Conservation (phyloP, 2,113 vertebrate genomes). For the Phylloscopus trochilus region DNA sequence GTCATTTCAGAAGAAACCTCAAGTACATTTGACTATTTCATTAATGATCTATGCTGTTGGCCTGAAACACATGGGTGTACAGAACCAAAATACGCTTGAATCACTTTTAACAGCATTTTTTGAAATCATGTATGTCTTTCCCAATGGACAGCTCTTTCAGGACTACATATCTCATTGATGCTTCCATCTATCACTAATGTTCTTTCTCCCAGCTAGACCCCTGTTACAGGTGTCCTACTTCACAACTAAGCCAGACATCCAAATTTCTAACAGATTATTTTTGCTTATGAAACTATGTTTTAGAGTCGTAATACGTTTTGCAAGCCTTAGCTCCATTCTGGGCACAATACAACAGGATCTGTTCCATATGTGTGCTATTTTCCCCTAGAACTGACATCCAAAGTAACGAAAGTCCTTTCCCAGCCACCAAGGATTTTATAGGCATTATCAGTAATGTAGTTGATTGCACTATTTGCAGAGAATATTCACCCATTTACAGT, state of each 20-base stretch:
- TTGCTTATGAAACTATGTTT: background rate
- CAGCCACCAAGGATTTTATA: conserved; percentile 4
- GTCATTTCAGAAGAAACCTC: background rate
- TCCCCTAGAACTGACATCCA: background rate
- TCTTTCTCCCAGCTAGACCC: background rate
- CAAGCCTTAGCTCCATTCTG: background rate
- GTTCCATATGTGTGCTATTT: background rate
- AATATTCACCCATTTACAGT: background rate
- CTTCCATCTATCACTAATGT: background rate
- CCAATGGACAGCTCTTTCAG: background rate
- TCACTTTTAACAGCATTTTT: background rate
- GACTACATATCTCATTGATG: background rate
- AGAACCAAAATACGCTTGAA: background rate
- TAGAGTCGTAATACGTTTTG: background rate
- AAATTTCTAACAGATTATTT: background rate
- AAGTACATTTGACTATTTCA: background rate
- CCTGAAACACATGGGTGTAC: background rate
- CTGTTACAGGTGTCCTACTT: background rate
- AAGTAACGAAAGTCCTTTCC: background rate
- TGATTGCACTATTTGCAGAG: background rate
- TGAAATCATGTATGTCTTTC: background rate
- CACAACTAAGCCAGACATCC: background rate
- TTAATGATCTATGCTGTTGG: background rate
- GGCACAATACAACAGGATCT: background rate
- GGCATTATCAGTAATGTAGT: conserved; percentile 1